These are phyloP conservation scores for Bos javanicus DNA, from an alignment of 2,113 vertebrate species.

Conservation along the genomic window DNA sequence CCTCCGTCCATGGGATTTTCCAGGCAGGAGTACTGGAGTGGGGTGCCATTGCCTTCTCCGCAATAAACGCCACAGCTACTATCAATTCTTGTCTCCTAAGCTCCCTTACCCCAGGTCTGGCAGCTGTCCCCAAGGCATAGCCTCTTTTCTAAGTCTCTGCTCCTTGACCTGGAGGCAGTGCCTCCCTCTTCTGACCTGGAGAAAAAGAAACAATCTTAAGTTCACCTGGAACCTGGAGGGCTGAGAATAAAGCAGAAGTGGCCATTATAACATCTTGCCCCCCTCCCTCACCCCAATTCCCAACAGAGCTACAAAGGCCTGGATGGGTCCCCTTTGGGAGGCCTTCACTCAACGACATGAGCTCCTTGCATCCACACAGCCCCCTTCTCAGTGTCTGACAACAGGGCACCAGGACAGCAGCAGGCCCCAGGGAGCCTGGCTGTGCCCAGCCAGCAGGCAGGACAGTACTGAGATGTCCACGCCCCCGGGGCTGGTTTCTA, in stretches of 20 bases:
- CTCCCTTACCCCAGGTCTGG: neutral
- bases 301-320: neutral
- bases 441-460: neutral
- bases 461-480: neutral
- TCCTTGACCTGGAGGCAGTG: neutral
- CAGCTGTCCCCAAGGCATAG: neutral
- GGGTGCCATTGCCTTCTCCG: too few relatives aligned
- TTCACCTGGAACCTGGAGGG: neutral
- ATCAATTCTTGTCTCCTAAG: neutral
- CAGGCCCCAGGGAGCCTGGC: neutral
- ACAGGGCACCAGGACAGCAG: neutral
- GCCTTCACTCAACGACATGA: neutral
- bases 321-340: neutral
- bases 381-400: neutral
- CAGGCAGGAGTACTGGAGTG: too few relatives aligned
- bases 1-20: too few relatives aligned
- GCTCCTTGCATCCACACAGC: neutral
- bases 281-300: neutral
- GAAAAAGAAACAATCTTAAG: neutral
- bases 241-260: neutral
- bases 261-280: neutral
- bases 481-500: neutral
- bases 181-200: neutral
- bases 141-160: neutral
- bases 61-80: neutral